phyloP scores from a whole-genome alignment of 2,113 vertebrate species.

The Hyperopisus bebe region DNA sequence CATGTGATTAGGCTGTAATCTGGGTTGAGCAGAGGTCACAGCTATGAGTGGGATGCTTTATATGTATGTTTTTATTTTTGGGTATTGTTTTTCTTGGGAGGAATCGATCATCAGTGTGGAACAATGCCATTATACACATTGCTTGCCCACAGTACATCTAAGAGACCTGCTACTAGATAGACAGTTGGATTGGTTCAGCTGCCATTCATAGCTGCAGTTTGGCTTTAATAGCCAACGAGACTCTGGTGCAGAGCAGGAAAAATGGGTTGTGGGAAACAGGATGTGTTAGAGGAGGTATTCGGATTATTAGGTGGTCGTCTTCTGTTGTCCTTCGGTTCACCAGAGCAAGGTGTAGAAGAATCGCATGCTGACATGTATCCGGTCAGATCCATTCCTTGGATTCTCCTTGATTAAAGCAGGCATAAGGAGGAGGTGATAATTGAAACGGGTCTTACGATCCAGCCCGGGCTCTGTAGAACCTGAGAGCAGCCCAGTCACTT shows the following conservation, averaged over 20 bases:
- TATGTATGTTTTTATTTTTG: not conserved
- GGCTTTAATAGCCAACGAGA: slow-evolving; percentile 27
- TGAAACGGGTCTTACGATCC: not conserved
- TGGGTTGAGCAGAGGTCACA: slow-evolving; percentile 35
- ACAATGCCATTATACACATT: not conserved
- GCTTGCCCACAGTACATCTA: not conserved
- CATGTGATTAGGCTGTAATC: not conserved
- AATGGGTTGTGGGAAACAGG: slow-evolving; percentile 27
- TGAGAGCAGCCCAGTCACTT: not conserved
- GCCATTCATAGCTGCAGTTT: slow-evolving; percentile 51
- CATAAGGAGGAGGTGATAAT: slow-evolving; percentile 29
- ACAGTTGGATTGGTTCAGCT: slow-evolving; percentile 5
- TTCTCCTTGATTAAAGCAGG: slow-evolving; percentile 40
- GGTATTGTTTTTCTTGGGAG: not conserved
- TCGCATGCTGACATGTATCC: slow-evolving; percentile 63
- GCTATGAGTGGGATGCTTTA: slow-evolving; percentile 42
- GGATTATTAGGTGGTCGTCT: slow-evolving; percentile 22
- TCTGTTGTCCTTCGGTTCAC: slow-evolving; percentile 25
- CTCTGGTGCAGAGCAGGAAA: slow-evolving; percentile 44
- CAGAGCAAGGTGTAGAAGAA: slow-evolving; percentile 27
- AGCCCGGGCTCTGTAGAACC: slow-evolving; percentile 2
- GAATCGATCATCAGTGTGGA: not conserved
- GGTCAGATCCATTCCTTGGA: slow-evolving; percentile 38
- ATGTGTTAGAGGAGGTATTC: slow-evolving; percentile 19
- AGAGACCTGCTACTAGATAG: not conserved